Evolutionary conservation across 2,113 vertebrate species (phyloP), one percentile per base, ranked within the genome.

Genomic region (Columbina picui): DNA sequence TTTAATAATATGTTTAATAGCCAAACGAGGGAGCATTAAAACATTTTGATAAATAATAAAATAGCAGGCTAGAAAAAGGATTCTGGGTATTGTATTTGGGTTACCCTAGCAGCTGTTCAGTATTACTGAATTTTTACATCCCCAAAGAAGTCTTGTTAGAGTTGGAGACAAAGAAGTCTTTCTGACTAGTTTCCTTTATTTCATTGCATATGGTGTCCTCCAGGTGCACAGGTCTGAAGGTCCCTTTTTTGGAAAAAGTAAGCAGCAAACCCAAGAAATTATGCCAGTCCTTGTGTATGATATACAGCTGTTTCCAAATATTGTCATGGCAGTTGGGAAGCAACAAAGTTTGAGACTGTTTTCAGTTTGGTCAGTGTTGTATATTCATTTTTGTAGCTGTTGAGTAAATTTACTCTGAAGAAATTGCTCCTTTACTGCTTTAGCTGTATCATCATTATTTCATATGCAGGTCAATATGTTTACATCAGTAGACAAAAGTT

Each of bases 1-100:
- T 87, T 91, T 95, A 94, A 91, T 91, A 94, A 78, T 81, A 41
- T 92, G 93, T 95, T 85, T 84, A 89, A 90, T 83, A 96, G 22
- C 34, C 59, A 85, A 82, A 50, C 59, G 55, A 80, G 93, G 47
- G 59, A 93, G 45, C 83, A 74, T 85, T 87, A 84, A 65, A 90
- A 49, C 27, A 38, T 92, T 84, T 93, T 80, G 82, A 88, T 78
- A 90, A 93, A 89, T 88, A 91, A 52, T 90, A 77, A 91, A 93
- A 74, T 87, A 92, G 83, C 70, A 90, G 38, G n/a, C 43, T 87
- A 87, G 49, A 29, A 84, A 84, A 86, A 47, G 29, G 50, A 83
- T 85, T 87, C 67, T 84, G 68, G 55, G n/a, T 86, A 79, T 87
- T 90, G 39, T 91, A 59, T 91, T 95, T 94, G 50, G 8, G 63